These are phyloP conservation scores for Zaprionus ornatus DNA, from an alignment of 1,140 invertebrate species.

Conservation along the genomic window DNA sequence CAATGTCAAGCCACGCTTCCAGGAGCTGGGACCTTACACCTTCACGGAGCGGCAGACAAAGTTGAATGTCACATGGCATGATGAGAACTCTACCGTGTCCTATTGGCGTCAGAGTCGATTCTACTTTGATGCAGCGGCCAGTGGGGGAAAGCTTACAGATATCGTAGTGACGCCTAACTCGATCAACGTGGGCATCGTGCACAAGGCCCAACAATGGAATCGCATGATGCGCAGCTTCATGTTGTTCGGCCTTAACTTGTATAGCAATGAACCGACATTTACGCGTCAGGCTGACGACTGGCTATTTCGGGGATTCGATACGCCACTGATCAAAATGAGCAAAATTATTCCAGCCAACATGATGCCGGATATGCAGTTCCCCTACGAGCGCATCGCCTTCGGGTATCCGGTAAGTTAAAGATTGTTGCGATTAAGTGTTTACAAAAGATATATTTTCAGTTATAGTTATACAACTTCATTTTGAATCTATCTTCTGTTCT, in stretches of 20 bases:
- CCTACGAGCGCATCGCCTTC: constrained; percentile 90
- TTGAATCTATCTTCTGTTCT: too few relatives aligned
- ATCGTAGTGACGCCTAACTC: constrained; percentile 91
- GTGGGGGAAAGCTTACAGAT: constrained; percentile 90
- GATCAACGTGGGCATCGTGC: constrained; percentile 86
- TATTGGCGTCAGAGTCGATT: constrained; percentile 91
- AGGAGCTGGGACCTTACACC: constrained; percentile 90
- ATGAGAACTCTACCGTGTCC: constrained; percentile 91
- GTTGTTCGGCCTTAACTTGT: constrained; percentile 85
- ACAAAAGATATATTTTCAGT: too few relatives aligned
- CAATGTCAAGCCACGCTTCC: constrained; percentile 86
- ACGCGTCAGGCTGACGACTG: constrained; percentile 88
- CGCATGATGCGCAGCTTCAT: constrained; percentile 85
- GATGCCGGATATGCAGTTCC: constrained; percentile 84
- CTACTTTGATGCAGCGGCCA: constrained; percentile 86
- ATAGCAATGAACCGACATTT: constrained; percentile 85
- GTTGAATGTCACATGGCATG: constrained; percentile 88
- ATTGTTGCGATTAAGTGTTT: not conserved
- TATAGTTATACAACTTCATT: too few relatives aligned
- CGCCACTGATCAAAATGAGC: constrained; percentile 87
- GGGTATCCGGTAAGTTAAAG: constrained; percentile 88
- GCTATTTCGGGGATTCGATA: constrained; percentile 90
- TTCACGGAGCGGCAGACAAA: constrained; percentile 87
- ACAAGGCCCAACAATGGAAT: constrained; percentile 78
- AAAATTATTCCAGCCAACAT: constrained; percentile 84